Conservation (phyloP, 2,113 vertebrate species). For the Xiphophorus hellerii region DNA sequence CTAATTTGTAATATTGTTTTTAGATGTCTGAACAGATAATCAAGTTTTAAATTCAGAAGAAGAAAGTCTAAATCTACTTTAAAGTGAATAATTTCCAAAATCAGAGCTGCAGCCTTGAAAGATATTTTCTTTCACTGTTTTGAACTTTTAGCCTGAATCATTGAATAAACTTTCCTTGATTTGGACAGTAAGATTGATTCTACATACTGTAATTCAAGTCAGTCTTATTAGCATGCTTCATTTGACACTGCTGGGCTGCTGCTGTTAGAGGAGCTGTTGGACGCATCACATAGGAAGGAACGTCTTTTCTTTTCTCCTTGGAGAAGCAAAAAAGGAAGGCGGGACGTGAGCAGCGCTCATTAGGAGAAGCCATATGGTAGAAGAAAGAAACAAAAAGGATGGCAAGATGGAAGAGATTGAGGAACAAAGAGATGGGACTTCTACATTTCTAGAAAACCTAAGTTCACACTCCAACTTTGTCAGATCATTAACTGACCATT, state of each 20-base stretch:
- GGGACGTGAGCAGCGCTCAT: constrained; percentile 64
- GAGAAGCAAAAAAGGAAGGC: constrained; percentile 58
- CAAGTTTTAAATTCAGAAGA: not conserved
- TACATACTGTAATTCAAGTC: not conserved
- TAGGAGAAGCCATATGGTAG: constrained; percentile 75
- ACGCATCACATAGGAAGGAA: constrained; percentile 55
- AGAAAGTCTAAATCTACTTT: not conserved
- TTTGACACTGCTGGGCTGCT: constrained; percentile 36
- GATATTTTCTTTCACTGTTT: not conserved
- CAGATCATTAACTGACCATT: too few relatives aligned
- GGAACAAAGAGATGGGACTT: constrained; percentile 11
- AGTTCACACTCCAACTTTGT: too few relatives aligned
- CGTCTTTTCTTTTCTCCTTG: constrained; percentile 54
- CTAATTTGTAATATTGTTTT: not conserved
- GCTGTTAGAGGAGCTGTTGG: constrained; percentile 13
- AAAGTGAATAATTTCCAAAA: not conserved
- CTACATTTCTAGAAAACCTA: constrained; percentile 19
- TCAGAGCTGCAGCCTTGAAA: too few relatives aligned
- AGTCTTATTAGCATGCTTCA: constrained; percentile 61
- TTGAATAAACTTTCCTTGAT: not conserved
- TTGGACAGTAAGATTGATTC: not conserved
- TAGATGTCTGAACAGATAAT: not conserved
- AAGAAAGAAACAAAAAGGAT: constrained; percentile 30
- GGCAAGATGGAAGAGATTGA: constrained; percentile 20
- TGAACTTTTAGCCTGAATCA: not conserved